Evolutionary conservation across 2,888 invertebrate species (phyloP), one percentile per base, ranked within the genome.

Genomic region (Nemoura dubitans): DNA sequence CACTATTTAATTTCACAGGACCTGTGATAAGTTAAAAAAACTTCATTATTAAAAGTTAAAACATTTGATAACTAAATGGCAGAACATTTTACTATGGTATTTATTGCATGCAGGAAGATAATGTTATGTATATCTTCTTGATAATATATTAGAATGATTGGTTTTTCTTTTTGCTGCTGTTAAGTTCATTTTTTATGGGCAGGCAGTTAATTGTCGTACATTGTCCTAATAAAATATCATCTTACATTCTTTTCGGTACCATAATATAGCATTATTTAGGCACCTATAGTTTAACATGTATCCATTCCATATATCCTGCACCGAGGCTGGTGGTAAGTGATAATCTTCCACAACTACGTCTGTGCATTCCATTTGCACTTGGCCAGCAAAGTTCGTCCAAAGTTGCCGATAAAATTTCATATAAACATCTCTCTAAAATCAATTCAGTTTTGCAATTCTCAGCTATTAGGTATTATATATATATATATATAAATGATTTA

Each of bases 371-470:
- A 30, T 86, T 87, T 87, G 87, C 87, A 87, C 87, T 83, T 82
- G 36, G 83, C 87, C 87, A 87, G 77, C 83, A 85, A 78, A 78
- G 80, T 85, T 78, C 85, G 77, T 83, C 86, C 78, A 78, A 30
- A 81, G 82, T 30, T 84, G 42, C 76, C 28, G 76, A 82, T 87
- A 87, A 87, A 87, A 86, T 86, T 83, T 85, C 77, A 78, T 77
- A 84, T 42, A 83, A 59, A 84, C 76, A 76, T 84, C 59, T 84
- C 59, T 84, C 25, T 76, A 76, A 84, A 28, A 81, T 30, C 30
- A 59, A 59, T 59, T 59, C 59, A 59, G 59, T 59, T 59, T 59
- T 59, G 59, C 59, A 59, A 59, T 16, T 59, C 21, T 59, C 21
- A 6, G 3, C 59, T 59, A 59, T 59, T 59, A 21, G 59, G 21